Percentiles rank a stretch among this genome's conserved stretches.
phyloP scores from a whole-genome alignment of 2,113 vertebrate genomes.

The Mesoclemmys tuberculata region DNA sequence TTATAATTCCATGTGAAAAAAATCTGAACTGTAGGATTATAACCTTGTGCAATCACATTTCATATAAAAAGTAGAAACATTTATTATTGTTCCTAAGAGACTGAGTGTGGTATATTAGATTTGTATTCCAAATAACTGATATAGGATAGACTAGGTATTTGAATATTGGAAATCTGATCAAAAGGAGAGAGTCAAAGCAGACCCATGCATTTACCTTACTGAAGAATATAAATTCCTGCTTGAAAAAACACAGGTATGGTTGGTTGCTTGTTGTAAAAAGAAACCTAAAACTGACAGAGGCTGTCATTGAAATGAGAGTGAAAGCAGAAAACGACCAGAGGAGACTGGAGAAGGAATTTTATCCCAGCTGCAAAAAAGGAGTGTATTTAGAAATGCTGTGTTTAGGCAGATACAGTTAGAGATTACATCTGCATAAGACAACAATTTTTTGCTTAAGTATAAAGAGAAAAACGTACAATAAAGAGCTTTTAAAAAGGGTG shows the following conservation, averaged over 20 bases:
- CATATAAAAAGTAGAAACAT: neutral
- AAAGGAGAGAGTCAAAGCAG: neutral
- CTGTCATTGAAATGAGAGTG: neutral
- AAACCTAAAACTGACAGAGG: neutral
- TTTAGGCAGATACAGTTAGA: neutral
- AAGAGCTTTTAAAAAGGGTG: neutral
- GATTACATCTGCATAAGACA: neutral
- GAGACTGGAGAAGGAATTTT: neutral
- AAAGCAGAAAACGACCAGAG: neutral
- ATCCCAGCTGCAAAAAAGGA: neutral
- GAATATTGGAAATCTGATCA: neutral
- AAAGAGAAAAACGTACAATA: neutral
- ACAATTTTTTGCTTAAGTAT: neutral
- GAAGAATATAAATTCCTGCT: neutral
- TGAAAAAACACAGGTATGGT: neutral
- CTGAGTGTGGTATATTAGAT: neutral
- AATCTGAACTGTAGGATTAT: neutral
- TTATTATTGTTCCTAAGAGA: neutral
- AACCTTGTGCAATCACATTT: neutral
- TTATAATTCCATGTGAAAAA: neutral
- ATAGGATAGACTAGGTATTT: neutral
- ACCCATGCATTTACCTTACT: neutral
- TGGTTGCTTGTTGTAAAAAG: neutral
- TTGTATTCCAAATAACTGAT: neutral
- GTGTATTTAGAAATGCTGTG: neutral